These are phyloP conservation scores for Martes martes DNA, from an alignment of 2,113 vertebrate species.

Conservation along the genomic window DNA sequence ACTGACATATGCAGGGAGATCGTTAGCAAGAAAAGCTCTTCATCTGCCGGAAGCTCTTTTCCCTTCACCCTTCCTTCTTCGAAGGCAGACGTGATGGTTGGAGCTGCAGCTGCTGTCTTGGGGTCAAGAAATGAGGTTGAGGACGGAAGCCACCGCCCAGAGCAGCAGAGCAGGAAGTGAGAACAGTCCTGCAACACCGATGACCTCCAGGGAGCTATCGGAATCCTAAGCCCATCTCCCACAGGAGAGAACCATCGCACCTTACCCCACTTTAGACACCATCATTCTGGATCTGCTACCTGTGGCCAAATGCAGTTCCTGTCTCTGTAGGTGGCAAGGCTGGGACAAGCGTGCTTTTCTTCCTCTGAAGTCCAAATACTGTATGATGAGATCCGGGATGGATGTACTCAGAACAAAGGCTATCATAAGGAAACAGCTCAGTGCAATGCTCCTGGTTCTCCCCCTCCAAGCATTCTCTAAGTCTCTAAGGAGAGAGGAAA, in stretches of 20 bases:
- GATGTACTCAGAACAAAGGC: neutral
- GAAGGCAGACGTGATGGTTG: neutral
- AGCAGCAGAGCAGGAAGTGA: neutral
- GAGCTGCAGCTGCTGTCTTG: neutral
- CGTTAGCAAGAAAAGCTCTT: neutral
- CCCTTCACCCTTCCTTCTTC: neutral
- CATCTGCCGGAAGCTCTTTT: neutral
- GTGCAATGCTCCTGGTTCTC: neutral
- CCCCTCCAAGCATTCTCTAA: neutral
- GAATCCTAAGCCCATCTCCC: neutral
- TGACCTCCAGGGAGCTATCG: neutral
- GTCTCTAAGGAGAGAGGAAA: neutral
- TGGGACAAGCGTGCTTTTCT: neutral
- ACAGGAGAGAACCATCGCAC: neutral
- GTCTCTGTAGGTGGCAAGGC: neutral
- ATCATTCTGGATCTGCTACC: neutral
- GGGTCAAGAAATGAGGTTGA: neutral
- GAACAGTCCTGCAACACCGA: fast-evolving
- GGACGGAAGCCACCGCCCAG: neutral
- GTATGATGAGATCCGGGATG: neutral
- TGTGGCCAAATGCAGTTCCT: neutral
- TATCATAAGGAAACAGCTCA: neutral
- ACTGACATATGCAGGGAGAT: neutral
- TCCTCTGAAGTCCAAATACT: neutral
- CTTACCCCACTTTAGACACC: neutral